Evolutionary conservation across 2,888 invertebrate genomes (phyloP), one percentile per base, ranked within the genome.

Genomic region (Taenaris catops): DNA sequence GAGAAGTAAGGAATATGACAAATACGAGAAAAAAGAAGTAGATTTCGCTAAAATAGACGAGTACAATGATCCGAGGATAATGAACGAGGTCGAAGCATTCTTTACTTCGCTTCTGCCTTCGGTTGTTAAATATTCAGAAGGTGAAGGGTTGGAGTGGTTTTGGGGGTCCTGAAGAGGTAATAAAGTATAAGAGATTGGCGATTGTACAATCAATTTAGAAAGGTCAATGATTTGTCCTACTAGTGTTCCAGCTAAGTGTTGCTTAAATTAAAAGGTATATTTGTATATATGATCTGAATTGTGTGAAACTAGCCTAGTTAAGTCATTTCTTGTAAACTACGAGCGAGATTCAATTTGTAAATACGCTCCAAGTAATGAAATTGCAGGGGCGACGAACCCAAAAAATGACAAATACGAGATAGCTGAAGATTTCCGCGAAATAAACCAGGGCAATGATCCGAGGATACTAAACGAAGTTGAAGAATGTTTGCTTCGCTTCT

Each of bases 81-180:
- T 86, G 84, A 84, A 86, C 34, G 86, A 86, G 41, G 84, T 84
- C 38, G 86, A 86, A 38, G 84, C 84, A 0, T 86, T 86, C 42
- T 86, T 86, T 31, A 83, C 84, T 0, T 84, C 84, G 0, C 48
- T 86, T 1, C 44, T 86, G 11, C 84, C 84, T 0, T 67, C 79
- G 0, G 59, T 84, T 1, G 83, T 83, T 0, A 80, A 66, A 41
- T 84, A 84, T 41, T 66, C 51, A 35, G 80, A 81, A 41, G 79
- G 80, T 34, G 83, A 84, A 40, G 55, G 79, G 32, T 39, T 86
- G 76, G n/a, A n/a, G n/a, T n/a, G n/a, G n/a, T n/a, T n/a, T n/a
- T n/a, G n/a, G n/a, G n/a, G n/a, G n/a, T n/a, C n/a, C n/a, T n/a
- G n/a, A n/a, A n/a, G n/a, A n/a, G n/a, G n/a, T n/a, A n/a, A n/a